phyloP scores from a whole-genome alignment of 2,888 invertebrate species.

The Branchellion lobata region DNA sequence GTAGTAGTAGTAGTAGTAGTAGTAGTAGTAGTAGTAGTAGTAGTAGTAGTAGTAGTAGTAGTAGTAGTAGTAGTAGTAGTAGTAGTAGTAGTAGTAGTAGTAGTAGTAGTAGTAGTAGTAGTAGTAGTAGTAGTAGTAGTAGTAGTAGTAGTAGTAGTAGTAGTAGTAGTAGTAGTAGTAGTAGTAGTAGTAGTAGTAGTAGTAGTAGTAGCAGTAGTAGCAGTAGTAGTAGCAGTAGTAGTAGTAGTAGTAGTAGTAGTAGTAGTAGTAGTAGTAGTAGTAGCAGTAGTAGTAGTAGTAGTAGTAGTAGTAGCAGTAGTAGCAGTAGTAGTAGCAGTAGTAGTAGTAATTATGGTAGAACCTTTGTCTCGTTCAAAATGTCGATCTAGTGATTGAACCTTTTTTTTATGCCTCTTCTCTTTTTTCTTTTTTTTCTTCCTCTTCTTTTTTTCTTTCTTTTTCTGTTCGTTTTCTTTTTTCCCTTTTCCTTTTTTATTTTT shows the following conservation, averaged over 20 bases:
- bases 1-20: conserved; percentile 9
- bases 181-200: conserved; percentile 21
- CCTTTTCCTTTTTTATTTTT: no score
- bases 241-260: conserved; percentile 28
- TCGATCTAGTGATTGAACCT: not conserved
- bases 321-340: conserved; percentile 13
- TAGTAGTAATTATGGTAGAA: not conserved
- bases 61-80: conserved; percentile 29
- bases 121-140: not conserved
- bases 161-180: conserved; percentile 17
- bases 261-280: conserved; percentile 10
- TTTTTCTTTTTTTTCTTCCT: not conserved
- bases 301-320: conserved; percentile 20
- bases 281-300: conserved; percentile 22
- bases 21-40: conserved; percentile 6
- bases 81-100: conserved; percentile 27
- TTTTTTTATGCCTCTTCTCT: no score
- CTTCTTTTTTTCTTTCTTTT: no score
- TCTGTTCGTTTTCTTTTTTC: no score
- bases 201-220: conserved; percentile 12
- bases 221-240: conserved; percentile 21
- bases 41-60: conserved; percentile 27
- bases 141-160: not conserved
- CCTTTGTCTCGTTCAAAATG: not conserved
- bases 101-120: not conserved